phyloP scores from a whole-genome alignment of 2,113 vertebrate genomes.

The Phrynosoma blainvillii region DNA sequence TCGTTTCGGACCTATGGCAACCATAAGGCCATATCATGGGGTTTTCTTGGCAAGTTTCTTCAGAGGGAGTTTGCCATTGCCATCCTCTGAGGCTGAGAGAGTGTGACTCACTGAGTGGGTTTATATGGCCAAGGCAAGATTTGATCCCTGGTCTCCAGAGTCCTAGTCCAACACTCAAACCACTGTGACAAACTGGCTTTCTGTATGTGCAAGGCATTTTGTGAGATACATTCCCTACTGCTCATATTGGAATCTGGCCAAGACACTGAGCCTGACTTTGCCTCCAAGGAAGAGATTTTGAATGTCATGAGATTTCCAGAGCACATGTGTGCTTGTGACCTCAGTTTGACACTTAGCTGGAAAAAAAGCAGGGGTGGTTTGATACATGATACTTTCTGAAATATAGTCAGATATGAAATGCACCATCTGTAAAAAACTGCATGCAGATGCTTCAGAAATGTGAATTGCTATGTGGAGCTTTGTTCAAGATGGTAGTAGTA shows the following conservation, averaged over 20 bases:
- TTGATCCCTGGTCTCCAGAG: too few species aligned
- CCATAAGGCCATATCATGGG: too few species aligned
- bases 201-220: not conserved
- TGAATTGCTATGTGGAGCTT: not conserved
- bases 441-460: not conserved
- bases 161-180: too few species aligned
- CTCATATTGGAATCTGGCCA: conserved; percentile 11
- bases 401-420: not conserved
- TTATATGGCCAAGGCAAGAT: too few species aligned
- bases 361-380: not conserved
- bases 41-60: too few species aligned
- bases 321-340: not conserved
- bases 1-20: too few species aligned
- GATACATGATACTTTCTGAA: conserved; percentile 5
- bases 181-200: too few species aligned
- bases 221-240: not conserved
- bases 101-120: too few species aligned
- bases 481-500: not conserved
- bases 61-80: too few species aligned
- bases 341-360: conserved; percentile 1
- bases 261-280: not conserved
- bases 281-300: not conserved
- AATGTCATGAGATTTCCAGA: not conserved
- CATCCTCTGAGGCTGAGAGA: too few species aligned
- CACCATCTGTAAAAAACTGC: not conserved